These are phyloP conservation scores for Lanius ludovicianus DNA, from an alignment of 2,113 vertebrate species.

Conservation along the genomic window DNA sequence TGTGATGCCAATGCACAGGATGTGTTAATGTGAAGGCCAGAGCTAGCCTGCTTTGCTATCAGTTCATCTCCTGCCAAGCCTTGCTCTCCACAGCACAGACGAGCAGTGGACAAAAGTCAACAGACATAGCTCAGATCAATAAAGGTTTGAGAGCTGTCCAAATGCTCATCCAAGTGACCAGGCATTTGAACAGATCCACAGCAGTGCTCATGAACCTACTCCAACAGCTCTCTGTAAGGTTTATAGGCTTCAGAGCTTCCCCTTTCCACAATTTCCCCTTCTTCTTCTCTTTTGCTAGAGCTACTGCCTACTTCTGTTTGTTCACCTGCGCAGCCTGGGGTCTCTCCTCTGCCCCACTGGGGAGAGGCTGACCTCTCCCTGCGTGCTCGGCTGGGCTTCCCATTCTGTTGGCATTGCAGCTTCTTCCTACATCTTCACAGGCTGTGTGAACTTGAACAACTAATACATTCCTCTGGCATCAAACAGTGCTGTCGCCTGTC, in stretches of 20 bases:
- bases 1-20: neutral
- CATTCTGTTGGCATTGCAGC: fast-evolving
- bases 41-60: neutral
- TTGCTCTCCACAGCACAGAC: neutral
- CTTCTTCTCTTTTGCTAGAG: neutral
- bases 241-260: neutral
- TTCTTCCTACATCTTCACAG: neutral
- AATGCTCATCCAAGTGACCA: neutral
- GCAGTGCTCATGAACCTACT: neutral
- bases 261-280: neutral
- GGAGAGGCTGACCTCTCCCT: neutral
- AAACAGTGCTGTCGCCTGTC: neutral
- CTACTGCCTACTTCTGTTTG: neutral
- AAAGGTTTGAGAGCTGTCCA: neutral
- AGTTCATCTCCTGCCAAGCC: neutral
- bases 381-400: fast-evolving
- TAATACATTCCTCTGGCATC: neutral
- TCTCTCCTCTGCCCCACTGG: neutral
- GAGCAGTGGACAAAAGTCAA: neutral
- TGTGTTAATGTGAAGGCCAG: neutral
- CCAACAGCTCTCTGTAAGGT: fast-evolving
- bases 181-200: neutral
- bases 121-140: neutral
- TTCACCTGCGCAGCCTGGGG: fast-evolving
- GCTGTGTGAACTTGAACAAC: neutral